Conservation (phyloP, 2,888 invertebrate genomes). For the Lacanobia oleracea region DNA sequence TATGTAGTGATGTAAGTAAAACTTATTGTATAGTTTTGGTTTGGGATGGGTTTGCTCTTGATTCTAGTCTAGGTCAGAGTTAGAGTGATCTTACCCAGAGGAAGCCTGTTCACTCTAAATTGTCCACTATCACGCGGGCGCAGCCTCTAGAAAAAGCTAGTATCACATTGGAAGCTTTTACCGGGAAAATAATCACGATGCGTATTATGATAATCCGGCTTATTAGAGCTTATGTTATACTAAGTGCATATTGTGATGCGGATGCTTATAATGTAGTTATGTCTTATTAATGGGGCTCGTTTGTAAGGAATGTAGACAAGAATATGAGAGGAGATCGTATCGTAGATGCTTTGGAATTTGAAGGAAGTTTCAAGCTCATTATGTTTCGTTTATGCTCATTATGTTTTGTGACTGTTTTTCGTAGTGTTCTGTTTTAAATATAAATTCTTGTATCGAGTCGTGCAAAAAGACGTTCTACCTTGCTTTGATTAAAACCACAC, state of each 20-base stretch:
- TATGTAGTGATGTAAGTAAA: no score
- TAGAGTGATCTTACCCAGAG: no score
- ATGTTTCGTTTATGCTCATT: no score
- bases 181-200: conserved; percentile 7
- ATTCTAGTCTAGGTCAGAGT: no score
- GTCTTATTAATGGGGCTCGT: conserved; percentile 9
- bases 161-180: conserved; percentile 19
- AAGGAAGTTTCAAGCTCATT: background rate
- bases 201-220: conserved; percentile 35
- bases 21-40: no score
- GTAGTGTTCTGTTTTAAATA: no score
- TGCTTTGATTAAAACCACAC: no score
- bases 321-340: conserved; percentile 3
- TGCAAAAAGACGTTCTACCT: no score
- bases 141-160: background rate
- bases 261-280: conserved; percentile 14
- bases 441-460: no score
- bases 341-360: background rate
- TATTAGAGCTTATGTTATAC: conserved; percentile 40
- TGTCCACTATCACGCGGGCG: background rate
- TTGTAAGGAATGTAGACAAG: background rate
- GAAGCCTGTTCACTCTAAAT: no score
- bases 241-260: conserved; percentile 18
- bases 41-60: no score
- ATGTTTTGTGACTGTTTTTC: no score